Conservation (phyloP, 1,140 invertebrate genomes). For the Lycorma delicatula region DNA sequence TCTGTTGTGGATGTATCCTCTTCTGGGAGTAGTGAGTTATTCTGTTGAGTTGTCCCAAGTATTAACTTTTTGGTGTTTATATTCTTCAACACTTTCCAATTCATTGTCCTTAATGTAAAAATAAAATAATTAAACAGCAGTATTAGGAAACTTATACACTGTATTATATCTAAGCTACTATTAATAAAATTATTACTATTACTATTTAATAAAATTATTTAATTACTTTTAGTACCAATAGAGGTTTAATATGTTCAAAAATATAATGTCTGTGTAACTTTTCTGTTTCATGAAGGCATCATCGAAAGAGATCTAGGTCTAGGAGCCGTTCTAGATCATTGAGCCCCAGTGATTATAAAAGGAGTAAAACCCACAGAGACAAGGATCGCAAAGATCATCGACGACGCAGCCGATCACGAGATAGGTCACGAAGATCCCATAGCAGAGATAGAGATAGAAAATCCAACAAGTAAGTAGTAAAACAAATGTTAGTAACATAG, state of each 20-base stretch:
- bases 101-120: too few species aligned
- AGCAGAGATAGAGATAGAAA: constrained; percentile 47
- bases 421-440: constrained; percentile 41
- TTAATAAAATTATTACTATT: too few species aligned
- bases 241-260: not conserved
- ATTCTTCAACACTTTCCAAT: too few species aligned
- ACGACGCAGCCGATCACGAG: constrained; percentile 31
- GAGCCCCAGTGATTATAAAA: constrained; percentile 18
- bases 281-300: constrained; percentile 17
- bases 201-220: too few species aligned
- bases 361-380: constrained; percentile 26
- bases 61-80: too few species aligned
- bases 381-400: constrained; percentile 29
- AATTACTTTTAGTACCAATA: too few species aligned
- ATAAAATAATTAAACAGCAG: too few species aligned
- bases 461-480: constrained; percentile 9
- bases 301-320: constrained; percentile 26
- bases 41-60: too few species aligned
- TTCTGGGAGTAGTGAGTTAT: too few species aligned
- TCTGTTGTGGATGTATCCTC: too few species aligned
- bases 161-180: too few species aligned
- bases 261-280: not conserved
- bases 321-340: constrained; percentile 25
- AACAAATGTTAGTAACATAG: not conserved
- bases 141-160: too few species aligned